Evolutionary conservation across 2,113 vertebrate species (phyloP).

Genomic region (Anoura caudifer): DNA sequence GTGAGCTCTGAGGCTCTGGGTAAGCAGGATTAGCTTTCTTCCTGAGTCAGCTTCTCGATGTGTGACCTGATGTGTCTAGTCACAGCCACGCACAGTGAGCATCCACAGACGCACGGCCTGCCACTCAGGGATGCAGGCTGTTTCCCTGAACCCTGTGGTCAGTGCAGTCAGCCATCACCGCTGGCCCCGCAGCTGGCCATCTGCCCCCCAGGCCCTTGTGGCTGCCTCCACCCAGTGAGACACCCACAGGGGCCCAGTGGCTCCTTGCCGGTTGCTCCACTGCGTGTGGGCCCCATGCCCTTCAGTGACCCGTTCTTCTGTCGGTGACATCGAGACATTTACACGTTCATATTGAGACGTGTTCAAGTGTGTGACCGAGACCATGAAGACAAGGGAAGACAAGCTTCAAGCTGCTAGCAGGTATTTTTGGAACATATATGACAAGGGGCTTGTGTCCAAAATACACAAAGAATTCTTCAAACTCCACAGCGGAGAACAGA

Average conservation of each 20-base stretch:
- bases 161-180: neutral
- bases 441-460: neutral
- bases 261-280: accelerated
- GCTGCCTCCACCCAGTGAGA: accelerated
- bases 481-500: neutral
- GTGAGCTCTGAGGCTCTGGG: neutral
- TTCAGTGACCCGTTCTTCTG: accelerated
- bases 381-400: neutral
- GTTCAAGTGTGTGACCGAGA: accelerated
- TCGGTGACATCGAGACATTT: accelerated
- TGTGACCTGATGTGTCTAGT: accelerated
- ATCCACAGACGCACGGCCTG: no score
- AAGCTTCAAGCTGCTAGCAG: no score
- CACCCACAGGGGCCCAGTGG: accelerated
- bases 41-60: neutral
- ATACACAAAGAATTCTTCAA: neutral
- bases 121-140: accelerated
- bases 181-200: accelerated
- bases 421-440: accelerated
- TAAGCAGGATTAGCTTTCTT: neutral
- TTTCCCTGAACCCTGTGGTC: accelerated
- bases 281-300: accelerated
- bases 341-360: accelerated
- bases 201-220: neutral
- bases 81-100: accelerated